Percentiles rank a stretch among this genome's conserved stretches.
Conservation (phyloP, 1,140 invertebrate species). For the Drosophila pallidifrons region DNA sequence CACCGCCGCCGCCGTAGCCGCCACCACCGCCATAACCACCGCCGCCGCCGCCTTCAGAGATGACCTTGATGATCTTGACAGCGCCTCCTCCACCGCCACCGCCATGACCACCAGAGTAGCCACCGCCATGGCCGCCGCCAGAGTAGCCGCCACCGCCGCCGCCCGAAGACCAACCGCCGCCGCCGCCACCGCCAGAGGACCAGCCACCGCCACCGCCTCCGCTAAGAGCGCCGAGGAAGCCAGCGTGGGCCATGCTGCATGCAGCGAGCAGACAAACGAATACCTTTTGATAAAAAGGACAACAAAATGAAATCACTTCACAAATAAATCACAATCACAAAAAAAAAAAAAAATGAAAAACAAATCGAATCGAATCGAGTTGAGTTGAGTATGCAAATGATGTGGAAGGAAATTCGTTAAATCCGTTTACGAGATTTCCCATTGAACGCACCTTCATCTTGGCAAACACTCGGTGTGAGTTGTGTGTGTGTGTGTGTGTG, state of each 20-base stretch:
- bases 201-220: constrained; percentile 42
- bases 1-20: constrained; percentile 42
- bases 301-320: constrained; percentile 23
- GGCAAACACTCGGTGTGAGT: constrained; percentile 26
- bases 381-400: too few species aligned
- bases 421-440: constrained; percentile 42
- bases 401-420: constrained; percentile 31
- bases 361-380: too few species aligned
- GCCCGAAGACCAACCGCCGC: constrained; percentile 22
- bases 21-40: constrained; percentile 12
- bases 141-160: constrained; percentile 34
- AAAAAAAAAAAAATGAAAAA: not conserved
- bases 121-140: constrained; percentile 34
- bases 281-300: constrained; percentile 51
- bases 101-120: constrained; percentile 22
- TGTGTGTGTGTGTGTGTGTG: constrained; percentile 4
- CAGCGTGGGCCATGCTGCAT: constrained; percentile 73
- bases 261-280: constrained; percentile 77
- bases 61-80: constrained; percentile 14
- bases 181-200: constrained; percentile 51
- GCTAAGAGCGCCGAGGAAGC: constrained; percentile 67
- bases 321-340: constrained; percentile 20
- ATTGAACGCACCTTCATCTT: constrained; percentile 65
- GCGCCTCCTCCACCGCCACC: constrained; percentile 38
- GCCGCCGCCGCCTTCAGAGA: not conserved